These are phyloP conservation scores for Athripsodes cinereus DNA, from an alignment of 2,888 invertebrate species.

Conservation along the genomic window DNA sequence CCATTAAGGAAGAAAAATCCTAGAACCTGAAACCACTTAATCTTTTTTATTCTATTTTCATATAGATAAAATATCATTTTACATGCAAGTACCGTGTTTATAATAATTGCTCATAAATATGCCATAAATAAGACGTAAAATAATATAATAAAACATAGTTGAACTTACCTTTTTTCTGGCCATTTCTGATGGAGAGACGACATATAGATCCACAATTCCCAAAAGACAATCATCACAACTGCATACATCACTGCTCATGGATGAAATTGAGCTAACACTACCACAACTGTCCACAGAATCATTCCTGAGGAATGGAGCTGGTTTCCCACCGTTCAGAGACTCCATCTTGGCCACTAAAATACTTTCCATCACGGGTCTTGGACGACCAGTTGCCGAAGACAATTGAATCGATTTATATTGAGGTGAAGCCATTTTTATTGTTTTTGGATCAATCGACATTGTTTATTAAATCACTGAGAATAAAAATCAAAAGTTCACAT, in stretches of 20 bases:
- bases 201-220: conserved; percentile 73
- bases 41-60: no score
- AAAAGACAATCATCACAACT: conserved; percentile 78
- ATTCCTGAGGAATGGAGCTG: conserved; percentile 55
- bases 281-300: conserved; percentile 74
- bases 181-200: conserved; percentile 47
- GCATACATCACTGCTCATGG: conserved; percentile 68
- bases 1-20: no score
- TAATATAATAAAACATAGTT: no score
- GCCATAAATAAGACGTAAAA: no score
- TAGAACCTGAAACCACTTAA: no score
- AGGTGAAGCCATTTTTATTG: conserved; percentile 44
- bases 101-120: no score
- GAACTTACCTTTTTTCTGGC: conserved; percentile 57
- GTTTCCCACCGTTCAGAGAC: conserved; percentile 50
- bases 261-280: conserved; percentile 63
- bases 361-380: conserved; percentile 76
- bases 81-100: no score
- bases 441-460: not conserved
- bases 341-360: conserved; percentile 79
- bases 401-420: conserved; percentile 49
- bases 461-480: not conserved
- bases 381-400: conserved; percentile 54
- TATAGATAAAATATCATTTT: no score
- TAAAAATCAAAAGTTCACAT: no score